A percentile compares a stretch with the other conserved stretches of the same genome.
Evolutionary conservation across 1,140 invertebrate genomes (phyloP).

Genomic region (Drosophila pseudoananassae): DNA sequence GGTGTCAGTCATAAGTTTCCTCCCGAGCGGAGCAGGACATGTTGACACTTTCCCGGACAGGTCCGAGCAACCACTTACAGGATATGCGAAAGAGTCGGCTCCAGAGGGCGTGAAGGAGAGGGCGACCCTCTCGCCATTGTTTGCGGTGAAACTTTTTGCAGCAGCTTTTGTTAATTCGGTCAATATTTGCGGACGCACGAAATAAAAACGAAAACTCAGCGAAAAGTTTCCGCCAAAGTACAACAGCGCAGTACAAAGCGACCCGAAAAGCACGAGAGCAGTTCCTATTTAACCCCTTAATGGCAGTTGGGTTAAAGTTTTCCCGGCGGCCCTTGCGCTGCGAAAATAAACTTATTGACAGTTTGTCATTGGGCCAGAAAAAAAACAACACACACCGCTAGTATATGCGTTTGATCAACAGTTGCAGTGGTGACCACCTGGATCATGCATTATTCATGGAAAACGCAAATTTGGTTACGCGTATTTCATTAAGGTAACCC

Average conservation of each 20-base stretch:
- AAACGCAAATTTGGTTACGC: conserved; percentile 50
- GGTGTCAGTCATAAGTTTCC: conserved; percentile 39
- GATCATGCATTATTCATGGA: conserved; percentile 51
- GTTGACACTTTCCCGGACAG: conserved; percentile 44
- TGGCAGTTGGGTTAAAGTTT: conserved; percentile 60
- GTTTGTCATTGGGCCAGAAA: conserved; percentile 16
- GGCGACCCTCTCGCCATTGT: conserved; percentile 53
- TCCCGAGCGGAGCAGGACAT: conserved; percentile 13
- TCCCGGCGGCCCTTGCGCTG: conserved; percentile 1
- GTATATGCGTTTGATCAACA: conserved; percentile 21
- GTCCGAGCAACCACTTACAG: conserved; percentile 18
- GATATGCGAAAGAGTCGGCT: not conserved
- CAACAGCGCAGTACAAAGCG: conserved; percentile 42
- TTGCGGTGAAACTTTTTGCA: conserved; percentile 69
- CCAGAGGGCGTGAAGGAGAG: not conserved
- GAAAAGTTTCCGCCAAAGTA: conserved; percentile 57
- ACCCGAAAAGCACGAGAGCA: conserved; percentile 24
- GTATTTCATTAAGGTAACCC: conserved; percentile 45
- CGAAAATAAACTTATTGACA: conserved; percentile 46
- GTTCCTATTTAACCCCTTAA: conserved; percentile 76
- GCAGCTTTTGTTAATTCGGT: conserved; percentile 79
- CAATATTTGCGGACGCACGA: conserved; percentile 82
- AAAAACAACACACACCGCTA: not conserved
- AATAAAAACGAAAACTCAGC: conserved; percentile 80
- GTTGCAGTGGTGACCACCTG: conserved; percentile 34